A percentile compares a stretch with the other conserved stretches of the same genome.
Evolutionary conservation across 1,140 invertebrate species (phyloP).

Genomic region (Drosophila mauritiana): DNA sequence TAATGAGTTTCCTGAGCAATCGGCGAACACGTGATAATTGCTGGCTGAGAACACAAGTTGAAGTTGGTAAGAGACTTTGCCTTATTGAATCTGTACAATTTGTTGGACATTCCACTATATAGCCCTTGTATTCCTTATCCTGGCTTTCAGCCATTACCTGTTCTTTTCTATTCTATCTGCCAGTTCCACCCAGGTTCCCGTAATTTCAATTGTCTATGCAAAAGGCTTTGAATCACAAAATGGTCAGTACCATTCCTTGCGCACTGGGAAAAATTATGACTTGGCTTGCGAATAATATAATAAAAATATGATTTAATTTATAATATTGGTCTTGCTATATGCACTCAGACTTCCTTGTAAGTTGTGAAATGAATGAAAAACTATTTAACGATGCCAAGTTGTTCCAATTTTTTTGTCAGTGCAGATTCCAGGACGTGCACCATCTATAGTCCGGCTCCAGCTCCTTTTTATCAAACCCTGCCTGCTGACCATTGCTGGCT

Average conservation of each 20-base stretch:
- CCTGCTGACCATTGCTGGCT: conserved; percentile 36
- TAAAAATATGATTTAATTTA: too few relatives aligned
- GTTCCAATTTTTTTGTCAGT: neutral
- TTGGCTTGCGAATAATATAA: too few relatives aligned
- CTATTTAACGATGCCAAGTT: too few relatives aligned
- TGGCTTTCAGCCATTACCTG: conserved; percentile 18
- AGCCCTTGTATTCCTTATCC: neutral
- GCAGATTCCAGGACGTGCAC: neutral
- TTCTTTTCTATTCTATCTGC: conserved; percentile 7
- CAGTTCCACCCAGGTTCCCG: conserved; percentile 2
- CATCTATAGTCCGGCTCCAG: conserved; percentile 3
- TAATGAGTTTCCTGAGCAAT: conserved; percentile 31
- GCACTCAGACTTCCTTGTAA: too few relatives aligned
- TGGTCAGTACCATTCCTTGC: conserved; percentile 42
- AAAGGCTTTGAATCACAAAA: conserved; percentile 73
- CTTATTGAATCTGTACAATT: conserved; percentile 82
- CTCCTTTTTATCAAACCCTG: conserved; percentile 33
- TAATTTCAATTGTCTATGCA: conserved; percentile 82
- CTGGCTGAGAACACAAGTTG: conserved; percentile 17
- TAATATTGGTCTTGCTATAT: too few relatives aligned
- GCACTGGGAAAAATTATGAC: neutral
- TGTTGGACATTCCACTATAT: conserved; percentile 51
- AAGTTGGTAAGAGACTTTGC: conserved; percentile 1
- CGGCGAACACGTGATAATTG: conserved; percentile 64
- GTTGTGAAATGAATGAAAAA: too few relatives aligned